Base-by-base conservation (phyloP, 2,113 vertebrate genomes). In the Orycteropus afer region DNA sequence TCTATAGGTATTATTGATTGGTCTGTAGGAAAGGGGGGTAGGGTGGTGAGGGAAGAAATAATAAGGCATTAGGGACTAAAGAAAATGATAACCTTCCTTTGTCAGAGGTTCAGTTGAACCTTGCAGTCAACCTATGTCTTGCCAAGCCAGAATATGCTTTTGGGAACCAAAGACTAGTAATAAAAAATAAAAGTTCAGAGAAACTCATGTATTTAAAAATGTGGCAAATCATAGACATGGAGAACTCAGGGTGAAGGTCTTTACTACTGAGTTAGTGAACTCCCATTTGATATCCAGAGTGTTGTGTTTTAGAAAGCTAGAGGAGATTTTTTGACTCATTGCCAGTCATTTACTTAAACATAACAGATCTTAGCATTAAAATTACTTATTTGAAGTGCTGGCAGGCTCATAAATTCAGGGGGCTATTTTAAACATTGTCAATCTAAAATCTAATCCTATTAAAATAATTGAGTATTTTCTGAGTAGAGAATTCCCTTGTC, bases 381-480 rank as follows among this genome's bases (percentile, higher is more conserved):
- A 97, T 98, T 90, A 97, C 97, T 98, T 92, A 95, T 97, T 97
- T 97, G 96, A 96, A 98, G 97, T 93, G 97, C 97, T 96, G 96
- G 97, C 98, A 96, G 97, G 93, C 96, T 98, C 85, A 97, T 98
- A 97, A 98, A 98, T 98, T 97, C 97, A 83, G 42, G 97, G 96
- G 97, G 76, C 97, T 96, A 77, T 98, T 98, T 98, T 96, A 98
- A 98, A 97, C 95, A 61, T 95, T 97, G 98, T 98, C 98, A 94
- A 82, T 98, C 97, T 98, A 94, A 83, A 96, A 87, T 83, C 74
- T 98, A 98, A 98, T 98, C 98, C 98, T 98, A 97, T 98, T 98
- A 98, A 98, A 98, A 98, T 98, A 98, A 98, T 97, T 87, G 96
- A 97, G 97, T 97, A 78, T 98, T 98, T 98, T 97, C 96, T 97